These are phyloP conservation scores for Steinernema feltiae DNA, from an alignment of 1,140 invertebrate genomes.

Conservation along the genomic window DNA sequence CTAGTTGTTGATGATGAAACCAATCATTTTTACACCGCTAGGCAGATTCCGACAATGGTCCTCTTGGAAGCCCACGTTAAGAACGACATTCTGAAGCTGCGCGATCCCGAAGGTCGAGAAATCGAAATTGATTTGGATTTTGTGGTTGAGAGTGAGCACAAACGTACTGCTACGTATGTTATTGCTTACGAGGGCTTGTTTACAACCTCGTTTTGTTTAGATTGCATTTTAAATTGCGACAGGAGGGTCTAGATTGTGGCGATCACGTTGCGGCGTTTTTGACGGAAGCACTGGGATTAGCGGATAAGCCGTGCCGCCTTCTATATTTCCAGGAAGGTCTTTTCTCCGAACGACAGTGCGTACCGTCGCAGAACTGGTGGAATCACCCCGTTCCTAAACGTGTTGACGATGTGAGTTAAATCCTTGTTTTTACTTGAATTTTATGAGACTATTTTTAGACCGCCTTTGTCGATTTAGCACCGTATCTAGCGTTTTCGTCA, in stretches of 20 bases:
- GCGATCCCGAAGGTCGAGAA: slow-evolving; percentile 41
- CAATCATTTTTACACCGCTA: slow-evolving; percentile 29
- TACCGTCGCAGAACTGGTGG: slow-evolving; percentile 18
- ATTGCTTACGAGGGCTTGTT: not conserved
- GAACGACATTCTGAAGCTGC: slow-evolving; percentile 29
- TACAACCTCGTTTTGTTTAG: not conserved
- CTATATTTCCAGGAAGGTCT: slow-evolving; percentile 13
- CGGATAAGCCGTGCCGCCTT: slow-evolving; percentile 15
- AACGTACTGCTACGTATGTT: not conserved
- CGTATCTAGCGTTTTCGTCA: not conserved
- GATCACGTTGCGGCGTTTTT: slow-evolving; percentile 12
- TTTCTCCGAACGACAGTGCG: slow-evolving; percentile 22
- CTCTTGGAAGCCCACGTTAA: slow-evolving; percentile 26
- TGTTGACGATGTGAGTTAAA: not conserved
- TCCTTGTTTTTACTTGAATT: not conserved
- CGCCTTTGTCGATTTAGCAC: not conserved
- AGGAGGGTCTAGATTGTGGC: slow-evolving; percentile 29
- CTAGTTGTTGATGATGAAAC: slow-evolving; percentile 28
- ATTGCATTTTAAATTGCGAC: not conserved
- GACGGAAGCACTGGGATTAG: slow-evolving; percentile 19
- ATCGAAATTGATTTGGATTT: not conserved
- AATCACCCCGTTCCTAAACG: slow-evolving; percentile 4
- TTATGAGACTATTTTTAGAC: not conserved
- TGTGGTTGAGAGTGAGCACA: not conserved
- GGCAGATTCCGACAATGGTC: slow-evolving; percentile 35